Percentiles rank a stretch among this genome's conserved stretches.
These are phyloP conservation scores for Pterophyllum scalare DNA, from an alignment of 2,113 vertebrate species.

Conservation along the genomic window DNA sequence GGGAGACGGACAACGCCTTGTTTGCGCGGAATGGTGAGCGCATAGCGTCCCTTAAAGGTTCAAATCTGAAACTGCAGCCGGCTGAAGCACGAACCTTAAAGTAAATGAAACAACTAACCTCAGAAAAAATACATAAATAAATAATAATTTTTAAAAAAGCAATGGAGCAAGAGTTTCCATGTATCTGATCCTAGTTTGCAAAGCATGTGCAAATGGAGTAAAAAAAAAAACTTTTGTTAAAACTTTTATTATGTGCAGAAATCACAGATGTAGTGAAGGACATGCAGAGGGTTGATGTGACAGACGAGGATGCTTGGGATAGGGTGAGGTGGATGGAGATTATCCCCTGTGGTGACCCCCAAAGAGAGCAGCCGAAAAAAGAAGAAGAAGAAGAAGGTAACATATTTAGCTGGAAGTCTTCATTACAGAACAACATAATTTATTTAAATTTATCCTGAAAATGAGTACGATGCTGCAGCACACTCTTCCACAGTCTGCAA, in stretches of 20 bases:
- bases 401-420: not conserved
- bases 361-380: no score
- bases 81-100: not conserved
- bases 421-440: not conserved
- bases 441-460: not conserved
- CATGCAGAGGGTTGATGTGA: no score
- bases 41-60: slow-evolving; percentile 17
- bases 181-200: not conserved
- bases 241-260: no score
- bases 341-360: no score
- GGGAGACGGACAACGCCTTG: slow-evolving; percentile 36
- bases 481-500: not conserved
- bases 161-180: not conserved
- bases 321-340: no score
- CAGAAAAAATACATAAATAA: not conserved
- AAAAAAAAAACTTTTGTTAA: not conserved
- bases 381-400: no score
- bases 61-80: not conserved
- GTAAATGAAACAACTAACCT: not conserved
- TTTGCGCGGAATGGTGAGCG: not conserved
- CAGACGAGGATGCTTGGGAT: no score
- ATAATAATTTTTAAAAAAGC: no score
- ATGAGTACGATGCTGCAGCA: not conserved
- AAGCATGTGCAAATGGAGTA: not conserved
- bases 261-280: no score